These are phyloP conservation scores for Helicorthomorpha holstii DNA, from an alignment of 1,140 invertebrate species.

Conservation along the genomic window DNA sequence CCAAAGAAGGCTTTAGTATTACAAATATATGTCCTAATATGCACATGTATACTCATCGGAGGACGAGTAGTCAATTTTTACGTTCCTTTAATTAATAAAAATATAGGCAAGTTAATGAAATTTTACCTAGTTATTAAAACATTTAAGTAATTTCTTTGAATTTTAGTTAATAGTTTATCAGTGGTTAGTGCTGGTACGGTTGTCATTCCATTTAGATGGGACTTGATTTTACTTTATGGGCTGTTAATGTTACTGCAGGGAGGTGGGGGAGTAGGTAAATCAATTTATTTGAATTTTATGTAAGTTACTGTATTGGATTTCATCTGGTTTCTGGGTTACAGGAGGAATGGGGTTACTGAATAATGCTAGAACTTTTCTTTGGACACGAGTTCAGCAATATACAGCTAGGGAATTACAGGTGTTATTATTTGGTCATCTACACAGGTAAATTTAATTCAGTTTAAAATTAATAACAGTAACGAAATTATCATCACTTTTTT, in stretches of 20 bases:
- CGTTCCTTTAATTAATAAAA: constrained; percentile 83
- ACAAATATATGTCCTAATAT: constrained; percentile 68
- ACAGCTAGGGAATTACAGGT: constrained; percentile 78
- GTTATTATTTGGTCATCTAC: constrained; percentile 67
- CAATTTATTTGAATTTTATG: not conserved
- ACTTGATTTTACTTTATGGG: constrained; percentile 71
- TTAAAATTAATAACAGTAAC: too few relatives aligned
- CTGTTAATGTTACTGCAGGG: constrained; percentile 83
- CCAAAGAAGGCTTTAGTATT: constrained; percentile 58
- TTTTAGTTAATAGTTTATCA: constrained; percentile 58
- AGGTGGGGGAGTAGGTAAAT: constrained; percentile 69
- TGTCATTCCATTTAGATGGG: constrained; percentile 53
- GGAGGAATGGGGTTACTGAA: constrained; percentile 57
- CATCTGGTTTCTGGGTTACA: constrained; percentile 19
- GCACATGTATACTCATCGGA: constrained; percentile 51
- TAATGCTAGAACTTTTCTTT: constrained; percentile 74
- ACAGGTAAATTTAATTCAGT: constrained; percentile 35
- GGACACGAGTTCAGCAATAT: constrained; percentile 90
- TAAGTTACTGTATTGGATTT: not conserved
- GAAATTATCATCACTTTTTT: too few relatives aligned
- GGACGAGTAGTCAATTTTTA: constrained; percentile 83
- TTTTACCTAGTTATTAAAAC: not conserved
- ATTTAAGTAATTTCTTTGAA: constrained; percentile 11
- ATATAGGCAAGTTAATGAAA: constrained; percentile 39
- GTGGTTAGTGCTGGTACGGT: constrained; percentile 16